phyloP scores from a whole-genome alignment of 2,113 vertebrate genomes.

The Diphyllodes magnificus region DNA sequence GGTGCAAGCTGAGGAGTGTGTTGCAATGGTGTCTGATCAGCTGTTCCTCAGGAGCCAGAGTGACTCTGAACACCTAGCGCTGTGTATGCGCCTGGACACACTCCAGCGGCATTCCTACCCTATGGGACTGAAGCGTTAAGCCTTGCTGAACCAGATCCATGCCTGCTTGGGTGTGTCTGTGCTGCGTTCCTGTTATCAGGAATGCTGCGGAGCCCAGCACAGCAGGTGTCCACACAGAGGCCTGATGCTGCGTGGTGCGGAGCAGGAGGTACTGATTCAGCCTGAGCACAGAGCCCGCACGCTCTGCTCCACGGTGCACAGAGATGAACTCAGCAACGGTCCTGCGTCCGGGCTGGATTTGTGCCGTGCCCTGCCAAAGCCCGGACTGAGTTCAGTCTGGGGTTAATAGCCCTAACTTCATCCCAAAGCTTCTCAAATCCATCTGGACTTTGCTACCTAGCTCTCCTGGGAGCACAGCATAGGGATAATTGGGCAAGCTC shows the following conservation, averaged over 20 bases:
- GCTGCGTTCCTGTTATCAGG: neutral
- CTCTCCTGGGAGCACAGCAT: neutral
- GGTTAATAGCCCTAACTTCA: neutral
- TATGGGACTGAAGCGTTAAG: fast-evolving
- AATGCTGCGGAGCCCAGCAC: neutral
- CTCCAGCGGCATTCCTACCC: neutral
- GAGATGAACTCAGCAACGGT: neutral
- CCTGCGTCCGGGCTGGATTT: neutral
- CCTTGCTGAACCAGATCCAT: neutral
- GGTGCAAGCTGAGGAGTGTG: neutral
- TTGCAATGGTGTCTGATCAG: neutral
- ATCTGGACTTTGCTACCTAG: neutral
- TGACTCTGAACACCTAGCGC: neutral
- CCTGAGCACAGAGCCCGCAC: neutral
- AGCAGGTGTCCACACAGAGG: neutral
- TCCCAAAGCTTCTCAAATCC: neutral
- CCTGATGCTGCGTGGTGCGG: neutral
- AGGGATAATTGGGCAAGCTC: neutral
- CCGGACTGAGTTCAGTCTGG: neutral
- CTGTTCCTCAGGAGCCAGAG: neutral
- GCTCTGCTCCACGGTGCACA: neutral
- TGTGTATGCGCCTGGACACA: neutral
- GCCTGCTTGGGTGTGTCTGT: neutral
- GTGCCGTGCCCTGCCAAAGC: neutral
- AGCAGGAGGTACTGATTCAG: neutral